Base-by-base conservation (phyloP, 2,113 vertebrate genomes). In the Takifugu flavidus region DNA sequence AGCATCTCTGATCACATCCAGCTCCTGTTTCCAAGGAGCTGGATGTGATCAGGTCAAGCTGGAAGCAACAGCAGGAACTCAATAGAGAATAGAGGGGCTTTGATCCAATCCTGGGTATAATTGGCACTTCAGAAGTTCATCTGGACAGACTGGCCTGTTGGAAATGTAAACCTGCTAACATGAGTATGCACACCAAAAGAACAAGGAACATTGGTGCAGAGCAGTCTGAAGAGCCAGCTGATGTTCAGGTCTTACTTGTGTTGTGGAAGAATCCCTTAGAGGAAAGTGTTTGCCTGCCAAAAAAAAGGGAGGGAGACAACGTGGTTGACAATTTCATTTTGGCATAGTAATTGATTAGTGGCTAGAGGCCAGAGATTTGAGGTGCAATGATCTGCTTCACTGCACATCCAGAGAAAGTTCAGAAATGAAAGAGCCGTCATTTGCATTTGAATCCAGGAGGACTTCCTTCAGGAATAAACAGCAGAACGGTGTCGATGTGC, bases 311-410 rank as follows among this genome's bases (percentile, higher is more conserved):
- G 34, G 34, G 34, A 39, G 8, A 39, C 1, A 10, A 39, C 7
- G 25, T 50, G 25, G 1, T 12, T 11, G 25, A 12, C 29, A 20
- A 20, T 20, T 20, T 20, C 20, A 20, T 20, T 20, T 20, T 20
- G 20, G 20, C 20, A 20, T 20, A 60, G 79, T 83, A 72, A 79
- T 86, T 76, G 70, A 83, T 83, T 74, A 80, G 57, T 25, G 20
- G 57, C 59, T 45, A 70, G 59, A 67, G 66, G 61, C 57, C 58
- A 1, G 51, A 67, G 62, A 79, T 84, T 74, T 75, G 56, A 78
- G 65, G 53, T 78, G 75, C 83, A 82, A 86, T 81, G 73, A 87
- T 89, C 68, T 82, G 82, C 80, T 86, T 77, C 72, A 62, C 67
- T 25, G 60, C 64, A 61, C 62, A 74, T 73, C 60, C 65, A 53